phyloP scores from a whole-genome alignment of 2,888 invertebrate species.

The Odontocerum albicorne region DNA sequence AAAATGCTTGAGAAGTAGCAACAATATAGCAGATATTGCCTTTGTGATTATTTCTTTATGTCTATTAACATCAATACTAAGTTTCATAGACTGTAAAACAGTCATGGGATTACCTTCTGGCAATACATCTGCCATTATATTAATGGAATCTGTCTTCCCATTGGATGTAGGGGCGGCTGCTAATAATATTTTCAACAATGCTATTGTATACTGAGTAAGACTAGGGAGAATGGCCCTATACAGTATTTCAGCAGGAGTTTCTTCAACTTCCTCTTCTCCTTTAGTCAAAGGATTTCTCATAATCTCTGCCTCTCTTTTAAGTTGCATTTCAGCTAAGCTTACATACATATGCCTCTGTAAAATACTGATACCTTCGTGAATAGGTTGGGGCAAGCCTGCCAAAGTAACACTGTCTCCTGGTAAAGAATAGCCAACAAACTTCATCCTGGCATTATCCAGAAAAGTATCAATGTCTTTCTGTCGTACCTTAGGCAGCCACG shows the following conservation, averaged over 20 bases:
- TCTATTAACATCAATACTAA: conserved; percentile 96
- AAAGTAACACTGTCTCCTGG: conserved; percentile 84
- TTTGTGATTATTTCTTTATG: conserved; percentile 99
- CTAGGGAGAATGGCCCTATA: conserved; percentile 95
- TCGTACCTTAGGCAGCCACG: conserved; percentile 96
- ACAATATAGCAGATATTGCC: conserved; percentile 86
- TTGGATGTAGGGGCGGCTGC: conserved; percentile 99
- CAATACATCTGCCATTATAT: conserved; percentile 96
- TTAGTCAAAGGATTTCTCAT: conserved; percentile 88
- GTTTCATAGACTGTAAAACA: conserved; percentile 89
- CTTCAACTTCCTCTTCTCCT: conserved; percentile 74
- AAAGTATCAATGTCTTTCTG: conserved; percentile 93
- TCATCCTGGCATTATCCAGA: conserved; percentile 85
- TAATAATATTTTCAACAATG: conserved; percentile 91
- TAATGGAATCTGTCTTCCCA: conserved; percentile 95
- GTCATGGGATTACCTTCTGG: conserved; percentile 98
- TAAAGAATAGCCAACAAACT: conserved; percentile 95
- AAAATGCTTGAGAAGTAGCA: conserved; percentile 94
- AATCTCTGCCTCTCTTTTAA: conserved; percentile 88
- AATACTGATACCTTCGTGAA: conserved; percentile 93
- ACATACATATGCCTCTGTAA: conserved; percentile 92
- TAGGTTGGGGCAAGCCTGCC: conserved; percentile 94
- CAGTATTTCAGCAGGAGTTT: conserved; percentile 84
- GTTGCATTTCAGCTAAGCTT: conserved; percentile 90
- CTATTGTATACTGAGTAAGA: conserved; percentile 97